phyloP scores from a whole-genome alignment of 2,797 vertebrate species.

The Gymnothorax reevesii region DNA sequence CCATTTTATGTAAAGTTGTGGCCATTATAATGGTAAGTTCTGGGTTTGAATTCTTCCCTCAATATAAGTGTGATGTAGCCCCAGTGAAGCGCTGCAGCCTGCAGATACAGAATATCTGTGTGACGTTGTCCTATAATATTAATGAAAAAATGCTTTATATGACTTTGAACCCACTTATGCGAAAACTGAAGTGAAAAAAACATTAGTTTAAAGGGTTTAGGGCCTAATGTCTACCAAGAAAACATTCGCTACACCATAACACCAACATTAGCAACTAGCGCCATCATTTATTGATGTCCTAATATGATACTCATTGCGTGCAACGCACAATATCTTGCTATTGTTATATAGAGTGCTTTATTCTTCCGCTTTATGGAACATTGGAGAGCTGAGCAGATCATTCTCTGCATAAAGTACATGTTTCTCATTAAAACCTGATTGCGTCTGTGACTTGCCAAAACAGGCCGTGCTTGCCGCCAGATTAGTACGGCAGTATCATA shows the following conservation, averaged over 20 bases:
- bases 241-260: background rate
- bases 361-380: background rate
- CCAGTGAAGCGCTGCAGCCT: too few species aligned
- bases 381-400: conserved; percentile 10
- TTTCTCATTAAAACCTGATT: conserved; percentile 21
- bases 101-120: too few species aligned
- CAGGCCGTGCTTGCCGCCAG: conserved; percentile 33
- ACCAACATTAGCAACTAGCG: background rate
- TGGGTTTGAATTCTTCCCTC: too few species aligned
- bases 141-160: too few species aligned
- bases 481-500: conserved; percentile 39
- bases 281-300: background rate
- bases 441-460: conserved; percentile 38
- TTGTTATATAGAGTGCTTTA: background rate
- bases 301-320: background rate
- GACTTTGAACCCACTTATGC: too few species aligned
- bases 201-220: background rate
- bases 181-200: too few species aligned
- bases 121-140: too few species aligned
- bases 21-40: too few species aligned
- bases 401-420: background rate
- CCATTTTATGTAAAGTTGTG: too few species aligned
- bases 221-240: background rate
- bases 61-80: too few species aligned
- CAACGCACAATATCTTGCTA: background rate